These are phyloP conservation scores for Pterocles gutturalis DNA, from an alignment of 2,113 vertebrate species.

Conservation along the genomic window DNA sequence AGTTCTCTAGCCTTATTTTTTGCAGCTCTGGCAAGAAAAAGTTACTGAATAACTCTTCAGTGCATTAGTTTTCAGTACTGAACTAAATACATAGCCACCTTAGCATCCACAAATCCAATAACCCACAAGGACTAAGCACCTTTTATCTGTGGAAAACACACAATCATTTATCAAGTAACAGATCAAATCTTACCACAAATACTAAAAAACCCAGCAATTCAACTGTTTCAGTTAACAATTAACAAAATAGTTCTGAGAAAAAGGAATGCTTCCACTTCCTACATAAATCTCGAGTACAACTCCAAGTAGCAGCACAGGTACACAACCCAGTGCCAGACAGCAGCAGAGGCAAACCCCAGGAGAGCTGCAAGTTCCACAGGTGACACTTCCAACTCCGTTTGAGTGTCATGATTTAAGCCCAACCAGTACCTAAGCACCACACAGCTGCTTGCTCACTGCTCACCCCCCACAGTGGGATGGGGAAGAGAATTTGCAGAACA, in stretches of 20 bases:
- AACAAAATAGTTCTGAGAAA: neutral
- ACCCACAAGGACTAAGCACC: neutral
- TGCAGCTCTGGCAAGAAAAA: neutral
- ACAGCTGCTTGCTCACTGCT: too few relatives aligned
- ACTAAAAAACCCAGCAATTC: neutral
- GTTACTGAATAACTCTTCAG: slow-evolving; percentile 26
- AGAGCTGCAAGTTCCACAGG: neutral
- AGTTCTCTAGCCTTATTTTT: neutral
- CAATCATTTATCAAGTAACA: neutral
- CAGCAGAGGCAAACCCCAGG: neutral
- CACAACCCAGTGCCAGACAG: neutral
- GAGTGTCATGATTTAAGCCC: neutral
- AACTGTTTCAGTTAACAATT: slow-evolving; percentile 5
- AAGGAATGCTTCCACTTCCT: slow-evolving; percentile 16
- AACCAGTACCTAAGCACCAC: too few relatives aligned
- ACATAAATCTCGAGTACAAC: neutral
- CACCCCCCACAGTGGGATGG: too few relatives aligned
- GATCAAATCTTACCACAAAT: neutral
- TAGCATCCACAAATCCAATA: neutral
- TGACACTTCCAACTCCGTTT: neutral
- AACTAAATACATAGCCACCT: neutral
- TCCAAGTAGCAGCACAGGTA: neutral
- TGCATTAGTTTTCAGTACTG: neutral
- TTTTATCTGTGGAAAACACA: neutral
- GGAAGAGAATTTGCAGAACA: too few relatives aligned